Percentiles rank a stretch among this genome's conserved stretches.
These are phyloP conservation scores for Dynastes grantii DNA, from an alignment of 2,888 invertebrate species.

Conservation along the genomic window DNA sequence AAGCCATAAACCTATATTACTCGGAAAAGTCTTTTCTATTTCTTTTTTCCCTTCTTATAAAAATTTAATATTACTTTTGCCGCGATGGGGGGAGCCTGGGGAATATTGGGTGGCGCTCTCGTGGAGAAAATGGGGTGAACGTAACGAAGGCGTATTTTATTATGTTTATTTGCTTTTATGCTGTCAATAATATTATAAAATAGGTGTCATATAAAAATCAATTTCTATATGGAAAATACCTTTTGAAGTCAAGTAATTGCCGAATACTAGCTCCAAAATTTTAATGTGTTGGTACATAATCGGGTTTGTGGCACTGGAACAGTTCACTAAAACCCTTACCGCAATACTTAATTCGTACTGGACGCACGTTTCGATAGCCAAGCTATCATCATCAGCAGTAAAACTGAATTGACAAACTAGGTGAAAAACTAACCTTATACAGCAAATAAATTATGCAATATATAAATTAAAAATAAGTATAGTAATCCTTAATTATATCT, in stretches of 20 bases:
- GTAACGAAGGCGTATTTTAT: slow-evolving; percentile 29
- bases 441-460: no score
- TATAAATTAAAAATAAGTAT: no score
- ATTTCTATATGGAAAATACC: neutral
- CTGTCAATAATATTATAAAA: slow-evolving; percentile 3
- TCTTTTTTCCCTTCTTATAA: slow-evolving; percentile 71
- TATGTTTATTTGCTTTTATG: slow-evolving; percentile 22
- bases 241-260: neutral
- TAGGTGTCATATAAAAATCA: neutral
- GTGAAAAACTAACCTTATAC: no score
- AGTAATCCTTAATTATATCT: no score
- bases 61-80: slow-evolving; percentile 70
- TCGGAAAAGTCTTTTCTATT: slow-evolving; percentile 71
- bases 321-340: no score
- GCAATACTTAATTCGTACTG: no score
- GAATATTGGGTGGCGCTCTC: neutral
- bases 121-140: slow-evolving; percentile 17
- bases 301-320: no score
- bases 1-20: slow-evolving; percentile 72
- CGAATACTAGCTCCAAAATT: neutral
- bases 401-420: no score
- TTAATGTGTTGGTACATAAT: no score
- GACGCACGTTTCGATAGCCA: no score
- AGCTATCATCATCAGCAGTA: no score
- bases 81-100: slow-evolving; percentile 15